Conservation (phyloP, 2,797 vertebrate genomes). For the Paratrypauchen microcephalus region DNA sequence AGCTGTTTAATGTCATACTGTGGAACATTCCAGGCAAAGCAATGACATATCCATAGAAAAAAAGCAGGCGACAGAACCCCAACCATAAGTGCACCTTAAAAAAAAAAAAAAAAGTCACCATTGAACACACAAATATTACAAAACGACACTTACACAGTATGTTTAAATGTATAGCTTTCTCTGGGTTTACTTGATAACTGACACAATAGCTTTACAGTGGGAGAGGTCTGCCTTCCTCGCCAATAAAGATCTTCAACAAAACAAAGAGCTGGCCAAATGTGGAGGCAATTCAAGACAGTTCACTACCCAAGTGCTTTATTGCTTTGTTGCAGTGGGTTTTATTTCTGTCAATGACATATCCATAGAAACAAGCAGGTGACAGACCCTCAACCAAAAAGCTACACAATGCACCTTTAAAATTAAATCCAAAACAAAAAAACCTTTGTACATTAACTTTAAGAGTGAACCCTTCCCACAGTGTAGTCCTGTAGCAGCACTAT, state of each 20-base stretch:
- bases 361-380: too few relatives aligned
- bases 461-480: conserved; percentile 30
- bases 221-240: conserved; percentile 33
- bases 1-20: too few relatives aligned
- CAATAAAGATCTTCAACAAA: conserved; percentile 40
- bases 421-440: background rate
- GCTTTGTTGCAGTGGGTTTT: conserved; percentile 61
- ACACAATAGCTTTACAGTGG: conserved; percentile 36
- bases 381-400: too few relatives aligned
- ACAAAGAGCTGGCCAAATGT: conserved; percentile 17
- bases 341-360: too few relatives aligned
- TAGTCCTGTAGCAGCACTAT: conserved; percentile 23
- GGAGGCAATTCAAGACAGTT: conserved; percentile 21
- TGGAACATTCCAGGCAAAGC: too few relatives aligned
- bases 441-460: conserved; percentile 1
- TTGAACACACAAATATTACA: background rate
- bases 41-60: too few relatives aligned
- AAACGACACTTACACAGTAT: too few relatives aligned
- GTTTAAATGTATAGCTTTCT: background rate
- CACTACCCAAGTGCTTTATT: conserved; percentile 42
- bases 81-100: too few relatives aligned
- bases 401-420: too few relatives aligned
- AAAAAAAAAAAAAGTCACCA: too few relatives aligned
- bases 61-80: too few relatives aligned
- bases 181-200: conserved; percentile 27